phyloP scores from a whole-genome alignment of 2,113 vertebrate genomes.

The Mus musculus region DNA sequence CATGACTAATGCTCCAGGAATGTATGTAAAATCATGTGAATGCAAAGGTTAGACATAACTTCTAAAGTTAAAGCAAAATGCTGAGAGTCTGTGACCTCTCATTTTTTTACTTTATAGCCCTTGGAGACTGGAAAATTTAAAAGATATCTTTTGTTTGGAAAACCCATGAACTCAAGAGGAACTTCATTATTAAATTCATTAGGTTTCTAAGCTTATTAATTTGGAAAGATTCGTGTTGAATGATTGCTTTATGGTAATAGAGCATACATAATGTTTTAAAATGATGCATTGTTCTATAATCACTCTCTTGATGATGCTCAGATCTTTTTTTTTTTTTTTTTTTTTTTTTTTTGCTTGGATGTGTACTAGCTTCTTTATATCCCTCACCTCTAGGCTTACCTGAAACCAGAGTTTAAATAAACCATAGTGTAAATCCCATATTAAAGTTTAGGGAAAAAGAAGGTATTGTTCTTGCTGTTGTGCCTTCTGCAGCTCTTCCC shows the following conservation, averaged over 20 bases:
- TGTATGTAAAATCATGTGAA: conserved; percentile 43
- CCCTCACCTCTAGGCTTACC: not conserved
- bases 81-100: conserved; percentile 5
- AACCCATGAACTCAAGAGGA: not conserved
- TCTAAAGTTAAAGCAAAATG: conserved; percentile 59
- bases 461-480: too few relatives aligned
- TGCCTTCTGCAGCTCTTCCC: too few relatives aligned
- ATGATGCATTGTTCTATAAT: not conserved
- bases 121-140: conserved; percentile 22
- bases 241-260: not conserved
- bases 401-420: not conserved
- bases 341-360: conserved; percentile 36
- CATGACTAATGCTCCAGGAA: conserved; percentile 63
- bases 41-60: conserved; percentile 11
- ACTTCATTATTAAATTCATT: conserved; percentile 27
- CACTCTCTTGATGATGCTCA: not conserved
- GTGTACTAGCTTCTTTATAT: not conserved
- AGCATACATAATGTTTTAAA: not conserved
- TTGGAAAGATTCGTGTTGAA: not conserved
- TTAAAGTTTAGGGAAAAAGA: not conserved
- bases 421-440: not conserved
- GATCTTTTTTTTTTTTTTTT: conserved; percentile 27
- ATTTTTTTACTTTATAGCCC: conserved; percentile 18
- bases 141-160: conserved; percentile 44
- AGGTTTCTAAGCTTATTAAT: conserved; percentile 29